phyloP scores from a whole-genome alignment of 2,797 vertebrate genomes.

The Gobio occitaniae region DNA sequence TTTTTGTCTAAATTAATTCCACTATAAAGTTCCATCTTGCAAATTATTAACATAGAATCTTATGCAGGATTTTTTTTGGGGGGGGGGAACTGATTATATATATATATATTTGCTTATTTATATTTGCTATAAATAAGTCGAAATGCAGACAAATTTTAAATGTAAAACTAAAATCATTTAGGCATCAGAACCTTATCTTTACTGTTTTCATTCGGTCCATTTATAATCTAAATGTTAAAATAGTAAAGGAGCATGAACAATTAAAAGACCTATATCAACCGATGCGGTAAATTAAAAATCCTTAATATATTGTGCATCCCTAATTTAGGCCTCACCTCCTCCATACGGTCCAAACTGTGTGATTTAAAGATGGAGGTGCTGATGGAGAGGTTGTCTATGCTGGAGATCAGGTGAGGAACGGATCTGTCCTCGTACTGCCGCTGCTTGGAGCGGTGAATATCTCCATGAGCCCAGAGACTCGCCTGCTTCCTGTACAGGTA shows the following conservation, averaged over 20 bases:
- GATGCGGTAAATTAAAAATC: background rate
- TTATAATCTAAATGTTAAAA: background rate
- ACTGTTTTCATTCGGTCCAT: background rate
- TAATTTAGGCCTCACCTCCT: slow-evolving; percentile 77
- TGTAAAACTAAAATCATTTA: background rate
- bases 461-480: slow-evolving; percentile 87
- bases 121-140: too few relatives aligned
- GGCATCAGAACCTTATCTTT: background rate
- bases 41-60: background rate
- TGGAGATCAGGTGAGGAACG: slow-evolving; percentile 83
- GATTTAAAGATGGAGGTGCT: slow-evolving; percentile 71
- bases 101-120: too few relatives aligned
- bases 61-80: background rate
- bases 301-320: background rate
- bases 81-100: too few relatives aligned
- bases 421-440: slow-evolving; percentile 78
- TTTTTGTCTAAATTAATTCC: background rate
- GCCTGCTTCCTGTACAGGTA: slow-evolving; percentile 85
- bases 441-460: slow-evolving; percentile 82
- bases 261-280: background rate
- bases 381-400: slow-evolving; percentile 86
- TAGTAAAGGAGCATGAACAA: background rate
- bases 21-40: too few relatives aligned
- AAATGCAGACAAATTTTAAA: too few relatives aligned
- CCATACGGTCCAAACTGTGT: slow-evolving; percentile 75